Conservation (phyloP, 2,113 vertebrate genomes). For the Psilopogon haemacephalus region DNA sequence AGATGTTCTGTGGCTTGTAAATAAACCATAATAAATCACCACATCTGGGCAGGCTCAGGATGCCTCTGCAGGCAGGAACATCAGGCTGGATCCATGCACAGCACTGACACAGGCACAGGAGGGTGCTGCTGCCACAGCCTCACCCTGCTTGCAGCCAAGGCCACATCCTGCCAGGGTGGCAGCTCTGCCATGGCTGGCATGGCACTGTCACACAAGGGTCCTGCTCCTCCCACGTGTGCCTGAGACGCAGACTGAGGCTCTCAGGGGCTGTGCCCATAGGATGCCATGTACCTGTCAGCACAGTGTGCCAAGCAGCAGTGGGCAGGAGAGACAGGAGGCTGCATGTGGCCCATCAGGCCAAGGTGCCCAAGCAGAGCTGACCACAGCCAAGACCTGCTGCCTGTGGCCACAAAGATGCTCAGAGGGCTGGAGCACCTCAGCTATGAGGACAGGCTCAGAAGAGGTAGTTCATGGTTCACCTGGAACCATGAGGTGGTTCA, state of each 20-base stretch:
- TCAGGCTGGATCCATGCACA: constrained; percentile 19
- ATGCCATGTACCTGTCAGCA: fast-evolving
- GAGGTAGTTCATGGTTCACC: too few species aligned
- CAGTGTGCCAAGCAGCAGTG: not conserved
- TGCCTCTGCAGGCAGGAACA: not conserved
- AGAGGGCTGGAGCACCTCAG: too few species aligned
- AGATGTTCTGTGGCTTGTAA: constrained; percentile 64
- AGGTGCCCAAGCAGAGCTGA: fast-evolving
- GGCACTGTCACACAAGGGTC: not conserved
- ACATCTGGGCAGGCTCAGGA: constrained; percentile 37
- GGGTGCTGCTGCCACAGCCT: not conserved
- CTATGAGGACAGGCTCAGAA: too few species aligned
- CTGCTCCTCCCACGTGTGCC: fast-evolving
- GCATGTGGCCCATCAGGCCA: not conserved
- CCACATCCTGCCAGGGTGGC: fast-evolving
- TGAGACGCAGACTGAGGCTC: too few species aligned
- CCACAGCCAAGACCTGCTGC: fast-evolving
- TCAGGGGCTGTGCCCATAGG: fast-evolving
- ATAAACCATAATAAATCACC: constrained; percentile 73
- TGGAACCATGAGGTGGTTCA: too few species aligned
- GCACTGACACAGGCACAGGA: not conserved
- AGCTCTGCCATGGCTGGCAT: not conserved
- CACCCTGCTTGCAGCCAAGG: not conserved
- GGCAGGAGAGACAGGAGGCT: not conserved
- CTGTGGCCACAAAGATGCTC: too few species aligned